Percentiles rank a stretch among this genome's conserved stretches.
Conservation (phyloP, 2,888 invertebrate genomes). For the Lycaena phlaeas region DNA sequence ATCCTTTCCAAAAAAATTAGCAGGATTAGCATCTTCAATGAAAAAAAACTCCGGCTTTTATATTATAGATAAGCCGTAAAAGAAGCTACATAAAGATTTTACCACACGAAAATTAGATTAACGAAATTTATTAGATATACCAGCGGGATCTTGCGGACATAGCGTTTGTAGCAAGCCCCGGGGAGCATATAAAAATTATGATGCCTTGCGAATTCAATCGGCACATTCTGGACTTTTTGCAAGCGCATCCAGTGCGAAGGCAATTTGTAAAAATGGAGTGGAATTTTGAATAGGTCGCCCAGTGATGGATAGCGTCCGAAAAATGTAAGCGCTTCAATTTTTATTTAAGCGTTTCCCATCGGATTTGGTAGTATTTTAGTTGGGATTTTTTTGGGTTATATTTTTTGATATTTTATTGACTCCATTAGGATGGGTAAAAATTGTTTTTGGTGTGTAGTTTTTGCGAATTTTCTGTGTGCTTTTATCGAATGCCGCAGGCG, state of each 20-base stretch:
- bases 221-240: conserved; percentile 34
- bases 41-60: too few species aligned
- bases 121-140: conserved; percentile 8
- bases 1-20: too few species aligned
- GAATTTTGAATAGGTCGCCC: conserved; percentile 32
- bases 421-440: neutral
- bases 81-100: too few species aligned
- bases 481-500: neutral
- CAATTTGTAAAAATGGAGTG: conserved; percentile 34
- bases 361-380: conserved; percentile 1
- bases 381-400: neutral
- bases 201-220: conserved; percentile 40
- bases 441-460: neutral
- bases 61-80: too few species aligned
- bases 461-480: neutral
- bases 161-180: conserved; percentile 23
- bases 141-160: neutral
- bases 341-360: conserved; percentile 1
- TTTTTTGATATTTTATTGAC: conserved; percentile 3
- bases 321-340: conserved; percentile 4
- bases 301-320: conserved; percentile 14
- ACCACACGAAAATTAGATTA: conserved; percentile 8
- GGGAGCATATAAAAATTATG: conserved; percentile 44
- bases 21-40: too few species aligned
- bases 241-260: conserved; percentile 29